Percentiles rank a stretch among this genome's conserved stretches.
phyloP scores from a whole-genome alignment of 2,113 vertebrate genomes.

The Probosciger aterrimus region DNA sequence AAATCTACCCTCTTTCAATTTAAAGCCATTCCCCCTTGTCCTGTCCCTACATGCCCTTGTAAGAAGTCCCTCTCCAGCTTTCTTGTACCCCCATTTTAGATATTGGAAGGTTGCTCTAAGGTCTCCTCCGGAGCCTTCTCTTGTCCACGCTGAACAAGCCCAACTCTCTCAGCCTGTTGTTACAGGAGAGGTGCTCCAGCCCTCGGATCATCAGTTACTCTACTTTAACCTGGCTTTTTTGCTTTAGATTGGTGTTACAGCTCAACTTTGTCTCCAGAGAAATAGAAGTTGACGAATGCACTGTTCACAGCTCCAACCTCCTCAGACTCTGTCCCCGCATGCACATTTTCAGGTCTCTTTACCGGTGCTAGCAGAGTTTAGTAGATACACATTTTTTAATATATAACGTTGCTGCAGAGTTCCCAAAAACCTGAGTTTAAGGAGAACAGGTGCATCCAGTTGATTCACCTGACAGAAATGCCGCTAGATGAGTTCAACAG shows the following conservation, averaged over 20 bases:
- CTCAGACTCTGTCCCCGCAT: fast-evolving
- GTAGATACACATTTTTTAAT: not conserved
- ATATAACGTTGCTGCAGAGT: not conserved
- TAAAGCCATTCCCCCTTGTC: not conserved
- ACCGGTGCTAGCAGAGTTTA: not conserved
- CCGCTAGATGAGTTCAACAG: fast-evolving
- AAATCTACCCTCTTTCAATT: not conserved
- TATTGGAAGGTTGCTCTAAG: not conserved
- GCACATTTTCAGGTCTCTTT: not conserved
- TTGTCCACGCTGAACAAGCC: not conserved
- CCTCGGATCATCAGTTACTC: not conserved
- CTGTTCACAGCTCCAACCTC: not conserved
- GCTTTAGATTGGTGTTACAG: not conserved
- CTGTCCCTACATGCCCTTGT: not conserved
- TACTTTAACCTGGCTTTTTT: not conserved
- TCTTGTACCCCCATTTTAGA: not conserved
- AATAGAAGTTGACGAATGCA: not conserved
- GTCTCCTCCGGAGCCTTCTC: not conserved
- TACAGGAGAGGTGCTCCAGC: not conserved
- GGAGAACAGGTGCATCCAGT: not conserved
- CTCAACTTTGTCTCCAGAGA: not conserved
- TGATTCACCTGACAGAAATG: not conserved
- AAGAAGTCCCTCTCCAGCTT: not conserved
- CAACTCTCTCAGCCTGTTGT: not conserved
- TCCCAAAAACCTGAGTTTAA: not conserved